Conservation (phyloP, 2,797 vertebrate genomes). For the Petrocephalus sullivani region DNA sequence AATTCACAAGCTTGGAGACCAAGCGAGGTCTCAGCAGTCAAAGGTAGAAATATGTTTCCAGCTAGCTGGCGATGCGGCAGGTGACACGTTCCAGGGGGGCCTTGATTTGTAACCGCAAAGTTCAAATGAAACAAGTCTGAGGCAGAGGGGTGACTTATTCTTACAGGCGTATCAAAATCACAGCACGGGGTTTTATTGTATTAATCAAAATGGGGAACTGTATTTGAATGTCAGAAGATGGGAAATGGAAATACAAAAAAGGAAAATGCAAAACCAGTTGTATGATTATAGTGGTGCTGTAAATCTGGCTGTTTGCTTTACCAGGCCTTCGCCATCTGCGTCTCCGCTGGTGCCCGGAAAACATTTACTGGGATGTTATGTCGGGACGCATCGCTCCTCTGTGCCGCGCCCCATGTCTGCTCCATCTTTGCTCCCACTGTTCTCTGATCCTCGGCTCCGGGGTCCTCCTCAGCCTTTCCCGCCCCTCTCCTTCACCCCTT, state of each 20-base stretch:
- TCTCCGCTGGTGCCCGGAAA: neutral
- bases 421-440: neutral
- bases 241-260: neutral
- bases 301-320: neutral
- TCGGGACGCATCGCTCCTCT: neutral
- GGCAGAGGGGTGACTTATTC: neutral
- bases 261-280: neutral
- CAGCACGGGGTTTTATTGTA: neutral
- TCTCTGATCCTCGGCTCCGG: neutral
- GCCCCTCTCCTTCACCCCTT: neutral
- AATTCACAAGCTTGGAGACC: neutral
- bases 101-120: neutral
- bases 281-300: neutral
- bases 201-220: neutral
- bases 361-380: too few relatives aligned
- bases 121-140: neutral
- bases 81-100: neutral
- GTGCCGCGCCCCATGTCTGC: neutral
- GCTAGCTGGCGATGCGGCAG: neutral
- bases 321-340: neutral
- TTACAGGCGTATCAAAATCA: neutral
- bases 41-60: neutral
- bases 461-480: neutral
- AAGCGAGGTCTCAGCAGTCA: neutral
- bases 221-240: neutral